Percentiles rank a stretch among this genome's conserved stretches.
phyloP scores from a whole-genome alignment of 2,888 invertebrate genomes.

The Sesia apiformis region DNA sequence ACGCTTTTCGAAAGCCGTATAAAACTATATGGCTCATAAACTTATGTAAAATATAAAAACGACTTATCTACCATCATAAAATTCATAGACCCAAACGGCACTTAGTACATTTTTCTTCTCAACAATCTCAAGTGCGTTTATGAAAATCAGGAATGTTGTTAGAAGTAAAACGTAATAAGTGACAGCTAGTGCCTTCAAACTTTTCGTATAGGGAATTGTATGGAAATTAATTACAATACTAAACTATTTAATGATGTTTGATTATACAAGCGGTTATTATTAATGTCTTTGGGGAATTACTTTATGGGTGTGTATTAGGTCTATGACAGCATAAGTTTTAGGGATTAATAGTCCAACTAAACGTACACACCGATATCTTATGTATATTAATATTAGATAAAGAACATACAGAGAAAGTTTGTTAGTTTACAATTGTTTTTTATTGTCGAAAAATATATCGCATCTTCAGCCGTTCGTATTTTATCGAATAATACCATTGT shows the following conservation, averaged over 20 bases:
- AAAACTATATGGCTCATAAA: slow-evolving; percentile 3
- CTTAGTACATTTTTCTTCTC: background rate
- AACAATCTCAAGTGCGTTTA: background rate
- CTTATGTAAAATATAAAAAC: background rate
- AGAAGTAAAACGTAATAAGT: background rate
- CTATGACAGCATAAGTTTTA: no score
- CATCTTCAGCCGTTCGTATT: no score
- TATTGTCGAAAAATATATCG: no score
- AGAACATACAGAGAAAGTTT: no score
- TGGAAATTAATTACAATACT: slow-evolving; percentile 11
- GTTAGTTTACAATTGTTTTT: no score
- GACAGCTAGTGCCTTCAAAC: background rate
- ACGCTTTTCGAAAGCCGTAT: slow-evolving; percentile 11
- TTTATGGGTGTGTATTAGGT: background rate
- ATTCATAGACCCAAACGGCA: background rate
- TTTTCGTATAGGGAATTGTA: background rate
- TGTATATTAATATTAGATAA: no score
- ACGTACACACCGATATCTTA: no score
- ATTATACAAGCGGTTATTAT: background rate
- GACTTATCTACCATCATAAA: background rate
- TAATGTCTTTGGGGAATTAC: background rate
- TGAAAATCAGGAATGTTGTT: background rate
- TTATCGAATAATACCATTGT: no score
- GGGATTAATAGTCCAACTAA: no score
- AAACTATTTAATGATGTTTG: background rate